Base-by-base conservation (phyloP, 2,113 vertebrate genomes). In the Bettongia penicillata region DNA sequence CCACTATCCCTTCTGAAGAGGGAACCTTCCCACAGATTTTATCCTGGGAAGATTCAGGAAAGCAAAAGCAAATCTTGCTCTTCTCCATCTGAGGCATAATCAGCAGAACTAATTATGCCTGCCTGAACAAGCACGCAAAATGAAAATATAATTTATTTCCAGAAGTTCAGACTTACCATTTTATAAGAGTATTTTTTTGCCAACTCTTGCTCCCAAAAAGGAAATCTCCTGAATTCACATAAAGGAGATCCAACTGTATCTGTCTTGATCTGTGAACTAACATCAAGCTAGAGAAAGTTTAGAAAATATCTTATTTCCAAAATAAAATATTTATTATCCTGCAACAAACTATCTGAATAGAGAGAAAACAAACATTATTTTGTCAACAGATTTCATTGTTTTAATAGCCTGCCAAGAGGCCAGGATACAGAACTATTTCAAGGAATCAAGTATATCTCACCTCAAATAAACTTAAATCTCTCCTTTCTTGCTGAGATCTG, bases 201-300 rank as follows among this genome's bases (percentile, higher is more conserved):
- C 93, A 98, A 55, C n/a, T 98, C 96, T 96, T 98, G 97, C 31
- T 99, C 98, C 98, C 95, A 97, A 94, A 97, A 97, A 47, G 90
- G 96, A 95, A 93, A 98, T 96, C 96, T 98, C 90, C 94, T 97
- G 97, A 98, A 98, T 93, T 97, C 97, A 97, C 97, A 95, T 77
- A 97, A 92, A 84, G 93, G 84, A 16, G 93, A 94, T 90, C 84
- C 97, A 90, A 37, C 89, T 47, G 19, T 55, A 12, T 98, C 96
- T 90, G 93, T 96, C 93, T 97, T 97, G 51, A 92, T 93, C 6
- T 94, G 96, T 90, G 97, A 96, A 95, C 94, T 96, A 94, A 51
- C 93, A 95, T 96, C 94, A 97, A 95, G 61, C 96, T 98, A 93
- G 93, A 97, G 98, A 96, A 3, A 94, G 93, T 97, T 93, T 94